phyloP scores from a whole-genome alignment of 2,888 invertebrate species.

The Endomychus coccineus region DNA sequence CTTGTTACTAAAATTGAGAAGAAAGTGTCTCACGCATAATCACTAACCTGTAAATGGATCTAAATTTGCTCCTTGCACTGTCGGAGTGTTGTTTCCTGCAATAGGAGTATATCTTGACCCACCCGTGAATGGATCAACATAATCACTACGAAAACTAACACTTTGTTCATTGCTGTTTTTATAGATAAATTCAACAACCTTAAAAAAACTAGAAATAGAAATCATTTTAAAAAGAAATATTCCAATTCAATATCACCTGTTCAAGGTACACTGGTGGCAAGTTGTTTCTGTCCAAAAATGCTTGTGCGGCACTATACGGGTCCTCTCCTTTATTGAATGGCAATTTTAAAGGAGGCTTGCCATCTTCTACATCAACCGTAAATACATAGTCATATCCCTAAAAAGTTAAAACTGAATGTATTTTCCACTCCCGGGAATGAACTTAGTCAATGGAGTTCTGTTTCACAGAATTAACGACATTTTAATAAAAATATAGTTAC shows the following conservation, averaged over 20 bases:
- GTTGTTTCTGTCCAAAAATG: conserved; percentile 77
- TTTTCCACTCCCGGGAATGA: too few species aligned
- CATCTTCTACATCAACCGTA: conserved; percentile 91
- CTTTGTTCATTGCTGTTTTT: conserved; percentile 60
- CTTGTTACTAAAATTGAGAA: too few species aligned
- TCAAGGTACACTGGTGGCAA: conserved; percentile 83
- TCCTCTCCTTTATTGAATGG: conserved; percentile 88
- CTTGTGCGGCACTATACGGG: conserved; percentile 86
- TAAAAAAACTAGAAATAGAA: conserved; percentile 5
- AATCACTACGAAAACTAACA: conserved; percentile 40
- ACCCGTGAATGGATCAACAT: conserved; percentile 64
- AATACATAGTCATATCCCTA: conserved; percentile 92
- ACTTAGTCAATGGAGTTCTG: too few species aligned
- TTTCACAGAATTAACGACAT: too few species aligned
- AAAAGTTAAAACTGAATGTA: conserved; percentile 15
- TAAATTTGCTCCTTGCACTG: conserved; percentile 36
- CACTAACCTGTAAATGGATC: conserved; percentile 55
- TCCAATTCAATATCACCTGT: conserved; percentile 44
- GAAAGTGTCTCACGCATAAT: background rate
- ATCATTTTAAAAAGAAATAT: conserved; percentile 6
- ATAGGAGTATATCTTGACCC: conserved; percentile 57
- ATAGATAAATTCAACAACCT: conserved; percentile 84
- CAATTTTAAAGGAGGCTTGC: conserved; percentile 77
- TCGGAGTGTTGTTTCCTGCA: conserved; percentile 22
- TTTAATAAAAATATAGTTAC: too few species aligned